A percentile compares a stretch with the other conserved stretches of the same genome.
phyloP scores from a whole-genome alignment of 1,140 invertebrate genomes.

The Drosophila lacteicornis region DNA sequence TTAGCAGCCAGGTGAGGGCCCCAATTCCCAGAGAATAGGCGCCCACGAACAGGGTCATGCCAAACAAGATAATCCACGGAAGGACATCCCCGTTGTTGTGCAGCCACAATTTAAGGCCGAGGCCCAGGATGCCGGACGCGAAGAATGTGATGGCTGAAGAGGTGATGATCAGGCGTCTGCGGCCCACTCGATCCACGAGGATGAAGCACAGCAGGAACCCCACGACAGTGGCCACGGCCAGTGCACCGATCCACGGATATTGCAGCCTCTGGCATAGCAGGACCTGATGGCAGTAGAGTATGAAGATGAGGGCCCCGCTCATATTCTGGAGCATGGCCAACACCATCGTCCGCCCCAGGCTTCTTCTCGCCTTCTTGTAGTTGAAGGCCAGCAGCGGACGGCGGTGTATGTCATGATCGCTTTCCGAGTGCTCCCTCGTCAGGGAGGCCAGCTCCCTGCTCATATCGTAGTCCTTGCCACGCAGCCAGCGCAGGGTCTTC shows the following conservation, averaged over 20 bases:
- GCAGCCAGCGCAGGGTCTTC: conserved; percentile 87
- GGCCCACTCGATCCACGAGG: conserved; percentile 34
- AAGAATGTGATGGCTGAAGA: background rate
- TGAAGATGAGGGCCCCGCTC: conserved; percentile 9
- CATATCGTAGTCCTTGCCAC: conserved; percentile 88
- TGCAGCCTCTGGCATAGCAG: background rate
- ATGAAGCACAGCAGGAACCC: conserved; percentile 33
- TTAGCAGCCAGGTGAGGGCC: conserved; percentile 32
- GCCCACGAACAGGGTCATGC: background rate
- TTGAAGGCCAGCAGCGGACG: background rate
- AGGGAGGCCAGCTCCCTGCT: conserved; percentile 33
- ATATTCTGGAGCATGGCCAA: conserved; percentile 20
- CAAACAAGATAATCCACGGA: background rate
- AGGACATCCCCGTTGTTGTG: background rate
- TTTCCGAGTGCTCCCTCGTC: background rate
- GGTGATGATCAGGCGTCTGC: conserved; percentile 27
- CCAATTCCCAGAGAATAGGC: conserved; percentile 19
- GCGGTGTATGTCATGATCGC: background rate
- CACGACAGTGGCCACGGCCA: background rate
- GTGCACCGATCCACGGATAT: fast-evolving
- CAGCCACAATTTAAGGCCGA: conserved; percentile 1
- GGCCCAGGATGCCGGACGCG: background rate
- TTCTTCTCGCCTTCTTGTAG: conserved; percentile 3
- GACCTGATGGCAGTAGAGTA: conserved; percentile 1
- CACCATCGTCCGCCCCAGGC: background rate